A percentile compares a stretch with the other conserved stretches of the same genome.
Conservation (phyloP, 2,113 vertebrate genomes). For the Ascaphus truei region DNA sequence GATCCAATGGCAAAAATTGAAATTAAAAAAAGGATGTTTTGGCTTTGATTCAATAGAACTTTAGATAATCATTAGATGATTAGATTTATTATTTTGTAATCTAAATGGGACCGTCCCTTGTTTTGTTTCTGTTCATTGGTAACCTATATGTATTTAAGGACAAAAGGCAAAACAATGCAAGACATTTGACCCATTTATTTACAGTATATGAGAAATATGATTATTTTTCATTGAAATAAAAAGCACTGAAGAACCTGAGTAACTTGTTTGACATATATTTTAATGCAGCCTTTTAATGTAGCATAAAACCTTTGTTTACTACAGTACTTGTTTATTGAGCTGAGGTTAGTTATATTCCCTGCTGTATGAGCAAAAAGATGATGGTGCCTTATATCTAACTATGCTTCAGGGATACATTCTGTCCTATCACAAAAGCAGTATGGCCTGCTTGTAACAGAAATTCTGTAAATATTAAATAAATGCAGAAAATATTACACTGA, state of each 20-base stretch:
- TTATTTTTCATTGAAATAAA: not conserved
- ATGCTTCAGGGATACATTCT: constrained; percentile 83
- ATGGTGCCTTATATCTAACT: constrained; percentile 94
- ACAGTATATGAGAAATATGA: too few species aligned
- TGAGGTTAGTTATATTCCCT: constrained; percentile 91
- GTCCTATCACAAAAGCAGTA: constrained; percentile 80
- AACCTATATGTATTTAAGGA: too few species aligned
- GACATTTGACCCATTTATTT: too few species aligned
- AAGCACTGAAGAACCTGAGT: not conserved
- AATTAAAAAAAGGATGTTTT: too few species aligned
- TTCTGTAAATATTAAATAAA: constrained; percentile 66
- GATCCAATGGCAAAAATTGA: too few species aligned
- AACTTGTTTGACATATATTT: constrained; percentile 51
- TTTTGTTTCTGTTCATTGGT: too few species aligned
- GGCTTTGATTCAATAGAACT: too few species aligned
- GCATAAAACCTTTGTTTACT: constrained; percentile 80
- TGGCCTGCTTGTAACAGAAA: constrained; percentile 72
- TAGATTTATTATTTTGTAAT: too few species aligned
- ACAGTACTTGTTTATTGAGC: constrained; percentile 95
- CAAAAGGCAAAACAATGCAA: too few species aligned
- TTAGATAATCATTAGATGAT: too few species aligned
- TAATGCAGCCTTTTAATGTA: constrained; percentile 76
- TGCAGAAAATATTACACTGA: not conserved
- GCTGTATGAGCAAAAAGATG: constrained; percentile 97
- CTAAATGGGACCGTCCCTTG: too few species aligned